Base-by-base conservation (phyloP, 2,888 invertebrate species). In the Andrena haemorrhoa region DNA sequence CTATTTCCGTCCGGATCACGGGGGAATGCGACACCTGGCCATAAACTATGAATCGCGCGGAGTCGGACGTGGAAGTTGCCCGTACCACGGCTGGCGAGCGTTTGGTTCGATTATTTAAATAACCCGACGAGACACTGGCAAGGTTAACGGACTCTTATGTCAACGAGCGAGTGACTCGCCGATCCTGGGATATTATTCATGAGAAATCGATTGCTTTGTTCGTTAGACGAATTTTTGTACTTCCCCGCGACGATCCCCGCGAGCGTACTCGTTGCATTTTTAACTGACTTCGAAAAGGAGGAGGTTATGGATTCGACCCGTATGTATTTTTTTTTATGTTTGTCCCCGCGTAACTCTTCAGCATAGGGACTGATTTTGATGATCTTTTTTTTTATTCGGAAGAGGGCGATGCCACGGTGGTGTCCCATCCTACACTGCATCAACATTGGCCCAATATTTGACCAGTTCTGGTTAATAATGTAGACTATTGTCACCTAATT, bases 1-100 rank as follows among this genome's bases (percentile, higher is more conserved):
- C 81, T 82, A 81, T 81, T 81, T 60, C 53, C 75, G 58, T 56
- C 65, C 69, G 33, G 80, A 80, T 79, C 73, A 63, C 73, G 23
- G 68, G 35, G 73, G 63, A 79, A 79, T 49, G 79, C 72, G 56
- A 71, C 80, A 80, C 79, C 80, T 80, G 79, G 79, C 61, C 51
- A 49, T 63, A 35, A 49, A 33, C 53, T 53, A 33, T 47, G 53
- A 66, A 71, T 60, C 51, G 23, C 56, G 41, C 61, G 31, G 49
- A 51, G 26, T 47, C 51, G 53, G 64, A 76, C 63, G 68, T 69
- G 63, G 68, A 79, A 69, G 68, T 79, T 12, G 63, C 26, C 51
- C 23, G 16, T 8, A 26, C 10, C 56, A 10, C 56, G 56, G 10
- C 1, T 3, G 16, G 8, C 65, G 23, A 4, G 56, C 20, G 58